A percentile compares a stretch with the other conserved stretches of the same genome.
Conservation (phyloP, 2,888 invertebrate species). For the Latrodectus elegans region DNA sequence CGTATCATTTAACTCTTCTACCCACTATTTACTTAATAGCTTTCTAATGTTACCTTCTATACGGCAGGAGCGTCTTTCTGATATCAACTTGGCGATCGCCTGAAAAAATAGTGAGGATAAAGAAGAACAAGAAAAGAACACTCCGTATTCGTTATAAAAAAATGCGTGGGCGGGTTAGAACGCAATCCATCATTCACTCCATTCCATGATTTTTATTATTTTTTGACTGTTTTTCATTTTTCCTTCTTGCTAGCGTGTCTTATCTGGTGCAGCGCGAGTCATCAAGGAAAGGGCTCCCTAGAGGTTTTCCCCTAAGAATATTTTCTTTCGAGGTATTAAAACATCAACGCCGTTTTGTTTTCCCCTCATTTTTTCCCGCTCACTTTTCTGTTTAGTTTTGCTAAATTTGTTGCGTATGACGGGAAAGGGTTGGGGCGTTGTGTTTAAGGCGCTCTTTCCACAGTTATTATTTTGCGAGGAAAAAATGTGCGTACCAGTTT, state of each 20-base stretch:
- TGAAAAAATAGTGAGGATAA: neutral
- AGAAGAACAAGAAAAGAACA: neutral
- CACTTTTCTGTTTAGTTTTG: neutral
- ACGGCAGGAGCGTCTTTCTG: slow-evolving; percentile 24
- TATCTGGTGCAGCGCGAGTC: neutral
- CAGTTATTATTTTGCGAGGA: neutral
- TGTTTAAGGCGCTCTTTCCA: neutral
- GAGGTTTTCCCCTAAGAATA: neutral
- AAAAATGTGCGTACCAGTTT: neutral
- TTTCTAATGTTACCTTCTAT: slow-evolving; percentile 57
- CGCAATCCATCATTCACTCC: neutral
- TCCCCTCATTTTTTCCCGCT: neutral
- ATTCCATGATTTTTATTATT: slow-evolving; percentile 6
- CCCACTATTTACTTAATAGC: slow-evolving; percentile 51
- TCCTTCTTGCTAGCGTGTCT: neutral
- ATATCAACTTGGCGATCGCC: neutral
- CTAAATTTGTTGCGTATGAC: neutral
- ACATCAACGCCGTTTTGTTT: neutral
- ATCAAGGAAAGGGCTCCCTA: neutral
- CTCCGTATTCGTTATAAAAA: neutral
- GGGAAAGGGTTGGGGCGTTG: neutral
- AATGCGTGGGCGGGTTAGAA: neutral
- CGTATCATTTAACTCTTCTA: slow-evolving; percentile 62
- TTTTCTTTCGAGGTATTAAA: neutral
- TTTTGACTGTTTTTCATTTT: slow-evolving; percentile 4